phyloP scores from a whole-genome alignment of 2,113 vertebrate species.

The Myotis davidii region DNA sequence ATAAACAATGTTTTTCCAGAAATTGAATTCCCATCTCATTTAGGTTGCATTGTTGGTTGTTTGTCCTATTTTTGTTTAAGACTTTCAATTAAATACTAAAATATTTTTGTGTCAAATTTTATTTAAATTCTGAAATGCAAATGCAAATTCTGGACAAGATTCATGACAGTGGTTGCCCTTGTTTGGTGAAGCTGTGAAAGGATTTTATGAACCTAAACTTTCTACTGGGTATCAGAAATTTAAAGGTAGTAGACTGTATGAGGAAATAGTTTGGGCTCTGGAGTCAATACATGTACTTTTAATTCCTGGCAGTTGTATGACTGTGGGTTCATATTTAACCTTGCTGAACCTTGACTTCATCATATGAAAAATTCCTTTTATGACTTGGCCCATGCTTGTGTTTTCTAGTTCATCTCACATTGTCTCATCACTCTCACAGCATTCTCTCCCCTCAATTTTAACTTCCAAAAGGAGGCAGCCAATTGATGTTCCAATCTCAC shows the following conservation, averaged over 20 bases:
- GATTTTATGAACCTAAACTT: neutral
- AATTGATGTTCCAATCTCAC: too few relatives aligned
- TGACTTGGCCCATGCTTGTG: neutral
- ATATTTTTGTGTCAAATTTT: neutral
- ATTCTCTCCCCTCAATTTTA: slow-evolving; percentile 1
- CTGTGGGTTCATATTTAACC: neutral
- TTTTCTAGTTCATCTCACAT: neutral
- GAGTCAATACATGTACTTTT: neutral
- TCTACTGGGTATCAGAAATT: neutral
- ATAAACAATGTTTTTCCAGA: neutral
- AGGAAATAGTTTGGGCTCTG: neutral
- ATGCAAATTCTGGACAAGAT: neutral
- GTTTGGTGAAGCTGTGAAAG: neutral
- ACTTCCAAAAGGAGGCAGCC: neutral
- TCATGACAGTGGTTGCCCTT: neutral
- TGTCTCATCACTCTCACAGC: neutral
- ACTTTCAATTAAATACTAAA: slow-evolving; percentile 17
- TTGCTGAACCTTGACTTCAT: slow-evolving; percentile 31
- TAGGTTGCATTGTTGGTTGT: neutral
- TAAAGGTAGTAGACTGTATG: neutral
- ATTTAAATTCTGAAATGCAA: slow-evolving; percentile 20
- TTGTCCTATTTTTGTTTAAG: slow-evolving; percentile 27
- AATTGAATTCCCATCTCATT: neutral
- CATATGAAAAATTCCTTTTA: neutral
- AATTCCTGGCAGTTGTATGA: neutral